Percentiles rank a stretch among this genome's conserved stretches.
phyloP scores from a whole-genome alignment of 1,140 invertebrate species.

The Orchestia grillus region DNA sequence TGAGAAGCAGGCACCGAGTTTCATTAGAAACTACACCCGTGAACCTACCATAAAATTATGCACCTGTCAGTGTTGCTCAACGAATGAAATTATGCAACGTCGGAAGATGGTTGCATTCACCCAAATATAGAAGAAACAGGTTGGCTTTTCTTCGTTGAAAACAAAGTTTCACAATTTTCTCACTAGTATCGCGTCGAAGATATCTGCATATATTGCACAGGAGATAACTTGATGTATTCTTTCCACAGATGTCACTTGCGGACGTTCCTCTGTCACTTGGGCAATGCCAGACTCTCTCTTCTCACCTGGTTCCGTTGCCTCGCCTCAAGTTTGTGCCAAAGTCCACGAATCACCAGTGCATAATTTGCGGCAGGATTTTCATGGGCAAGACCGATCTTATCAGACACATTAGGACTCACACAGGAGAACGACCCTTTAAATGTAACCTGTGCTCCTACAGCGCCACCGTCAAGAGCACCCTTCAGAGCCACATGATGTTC shows the following conservation, averaged over 20 bases:
- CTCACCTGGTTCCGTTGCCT: not conserved
- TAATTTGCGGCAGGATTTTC: slow-evolving; percentile 81
- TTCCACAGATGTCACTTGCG: slow-evolving; percentile 22
- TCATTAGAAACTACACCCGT: not conserved
- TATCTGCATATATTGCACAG: not conserved
- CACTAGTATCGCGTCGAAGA: not conserved
- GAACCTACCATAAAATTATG: not conserved
- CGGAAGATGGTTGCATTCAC: not conserved
- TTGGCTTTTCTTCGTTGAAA: not conserved
- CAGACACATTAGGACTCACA: slow-evolving; percentile 40
- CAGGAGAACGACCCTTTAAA: slow-evolving; percentile 40
- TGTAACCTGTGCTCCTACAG: slow-evolving; percentile 47
- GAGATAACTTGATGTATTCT: not conserved
- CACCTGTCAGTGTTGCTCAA: not conserved
- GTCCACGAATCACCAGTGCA: slow-evolving; percentile 80
- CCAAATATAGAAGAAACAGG: not conserved
- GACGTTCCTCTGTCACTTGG: slow-evolving; percentile 29
- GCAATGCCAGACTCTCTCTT: not conserved
- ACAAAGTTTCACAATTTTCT: not conserved
- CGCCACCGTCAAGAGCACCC: slow-evolving; percentile 39
- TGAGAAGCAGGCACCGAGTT: slow-evolving; percentile 52
- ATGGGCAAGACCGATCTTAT: slow-evolving; percentile 65
- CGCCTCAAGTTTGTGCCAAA: not conserved
- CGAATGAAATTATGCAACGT: not conserved
- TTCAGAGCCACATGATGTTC: slow-evolving; percentile 42